These are phyloP conservation scores for Sporophila hypoxantha DNA, from an alignment of 2,113 vertebrate species.

Conservation along the genomic window DNA sequence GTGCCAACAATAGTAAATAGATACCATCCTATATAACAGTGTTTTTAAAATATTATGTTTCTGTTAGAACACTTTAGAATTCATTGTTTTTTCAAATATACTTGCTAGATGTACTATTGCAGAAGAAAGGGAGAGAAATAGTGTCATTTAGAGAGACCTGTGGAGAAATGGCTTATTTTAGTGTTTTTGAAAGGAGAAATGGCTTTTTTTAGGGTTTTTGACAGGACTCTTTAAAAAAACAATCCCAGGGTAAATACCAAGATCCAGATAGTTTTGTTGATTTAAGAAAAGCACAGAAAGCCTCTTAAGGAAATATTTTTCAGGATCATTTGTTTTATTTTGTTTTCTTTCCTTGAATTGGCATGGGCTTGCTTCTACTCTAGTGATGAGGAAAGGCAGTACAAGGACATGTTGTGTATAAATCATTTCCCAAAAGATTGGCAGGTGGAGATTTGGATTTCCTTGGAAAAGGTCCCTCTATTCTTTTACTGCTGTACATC, in stretches of 20 bases:
- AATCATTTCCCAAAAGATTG: not conserved
- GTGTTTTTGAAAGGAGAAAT: not conserved
- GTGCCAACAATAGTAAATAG: not conserved
- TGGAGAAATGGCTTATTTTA: not conserved
- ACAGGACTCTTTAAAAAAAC: not conserved
- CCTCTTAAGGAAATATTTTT: not conserved
- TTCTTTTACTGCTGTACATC: not conserved
- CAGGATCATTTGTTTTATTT: not conserved
- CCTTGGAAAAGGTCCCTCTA: not conserved
- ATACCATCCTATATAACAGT: not conserved
- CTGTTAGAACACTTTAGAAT: not conserved
- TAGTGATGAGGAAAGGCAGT: not conserved
- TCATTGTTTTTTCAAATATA: not conserved
- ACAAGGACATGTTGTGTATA: not conserved
- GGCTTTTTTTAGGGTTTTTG: not conserved
- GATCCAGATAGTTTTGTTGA: not conserved
- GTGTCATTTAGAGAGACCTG: not conserved
- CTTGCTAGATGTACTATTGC: not conserved
- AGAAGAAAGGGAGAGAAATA: not conserved
- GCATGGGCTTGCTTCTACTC: not conserved
- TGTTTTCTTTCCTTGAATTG: not conserved
- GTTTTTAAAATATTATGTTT: not conserved
- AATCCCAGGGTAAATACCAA: not conserved
- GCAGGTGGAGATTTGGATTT: not conserved
- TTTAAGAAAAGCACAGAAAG: not conserved